Evolutionary conservation across 1,140 invertebrate genomes (phyloP), one percentile per base, ranked within the genome.

Genomic region (Drosophila guanche): DNA sequence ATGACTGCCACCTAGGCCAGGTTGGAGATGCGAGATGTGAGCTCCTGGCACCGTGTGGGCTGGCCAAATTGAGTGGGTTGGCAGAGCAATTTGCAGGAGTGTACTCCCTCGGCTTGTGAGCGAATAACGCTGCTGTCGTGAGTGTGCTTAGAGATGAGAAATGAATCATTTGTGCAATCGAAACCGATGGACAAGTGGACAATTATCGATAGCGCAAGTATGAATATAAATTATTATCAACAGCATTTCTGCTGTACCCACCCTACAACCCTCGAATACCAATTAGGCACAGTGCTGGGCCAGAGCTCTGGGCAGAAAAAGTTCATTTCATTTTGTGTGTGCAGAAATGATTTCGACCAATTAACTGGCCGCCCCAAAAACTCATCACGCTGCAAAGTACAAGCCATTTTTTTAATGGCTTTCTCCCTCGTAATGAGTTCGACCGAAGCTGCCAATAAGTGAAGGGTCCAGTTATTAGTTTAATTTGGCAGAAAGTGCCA

Each of bases 381-480:
- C 54, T 61, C 46, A 80, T 50, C 60, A 66, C 23, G 53, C 47
- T 41, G 47, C 23, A 29, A 37, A 43, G 61, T 27, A 56, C 62
- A 69, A 65, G 65, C 43, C 53, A 68, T 68, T 76, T 81, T 77
- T 72, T 56, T 74, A 81, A 85, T 86, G 68, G 61, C 74, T 75
- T 75, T 61, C 53, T 16, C 42, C 16, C 16, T 20, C 27, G 70
- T 86, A 86, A 86, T 86, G 68, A 85, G 81, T 29, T 27, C 14
- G 14, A 41, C 50, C 68, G 51, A 56, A 73, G 16, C 70, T 73
- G 69, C 59, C 70, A 74, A 74, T 74, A 74, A 74, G 51, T 57
- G 69, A 74, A 12, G 10, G 42, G 42, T 47, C 43, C 42, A 48
- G 50, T 80, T 76, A 80, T 80, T 80, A 72, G 77, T 69, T 58